Percentiles rank a stretch among this genome's conserved stretches.
Conservation (phyloP, 2,797 vertebrate genomes). For the Spea hammondii region DNA sequence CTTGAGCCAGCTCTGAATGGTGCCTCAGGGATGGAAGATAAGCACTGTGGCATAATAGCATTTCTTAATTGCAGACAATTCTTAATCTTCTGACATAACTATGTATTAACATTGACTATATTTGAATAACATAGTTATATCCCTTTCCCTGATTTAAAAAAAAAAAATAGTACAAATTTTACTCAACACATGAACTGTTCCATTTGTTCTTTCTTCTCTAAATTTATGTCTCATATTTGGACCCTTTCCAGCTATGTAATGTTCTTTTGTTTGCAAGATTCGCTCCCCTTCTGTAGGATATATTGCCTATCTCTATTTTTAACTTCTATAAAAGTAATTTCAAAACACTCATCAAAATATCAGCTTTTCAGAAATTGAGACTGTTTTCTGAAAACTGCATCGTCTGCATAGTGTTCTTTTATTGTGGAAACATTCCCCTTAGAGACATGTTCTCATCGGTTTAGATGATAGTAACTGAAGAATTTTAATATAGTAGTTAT, state of each 20-base stretch:
- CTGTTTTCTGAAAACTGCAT: constrained; percentile 5
- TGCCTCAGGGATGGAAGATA: no score
- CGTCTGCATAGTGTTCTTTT: background rate
- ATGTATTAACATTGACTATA: background rate
- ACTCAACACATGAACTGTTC: no score
- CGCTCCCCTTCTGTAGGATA: background rate
- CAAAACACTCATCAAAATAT: background rate
- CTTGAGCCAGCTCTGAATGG: no score
- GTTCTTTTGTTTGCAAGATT: background rate
- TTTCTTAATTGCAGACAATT: no score
- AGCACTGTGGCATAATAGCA: no score
- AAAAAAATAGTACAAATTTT: background rate
- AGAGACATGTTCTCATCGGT: background rate
- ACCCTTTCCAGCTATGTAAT: background rate
- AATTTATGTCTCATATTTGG: background rate
- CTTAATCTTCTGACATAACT: no score
- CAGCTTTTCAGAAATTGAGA: background rate
- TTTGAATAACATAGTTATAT: background rate
- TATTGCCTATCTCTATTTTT: constrained; percentile 3
- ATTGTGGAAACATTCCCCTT: background rate
- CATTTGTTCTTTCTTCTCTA: background rate
- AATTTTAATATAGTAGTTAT: no score
- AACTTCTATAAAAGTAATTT: background rate
- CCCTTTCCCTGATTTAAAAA: background rate
- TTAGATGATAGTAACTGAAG: background rate